Percentiles rank a stretch among this genome's conserved stretches.
Conservation (phyloP, 2,113 vertebrate species). For the Saguinus midas region DNA sequence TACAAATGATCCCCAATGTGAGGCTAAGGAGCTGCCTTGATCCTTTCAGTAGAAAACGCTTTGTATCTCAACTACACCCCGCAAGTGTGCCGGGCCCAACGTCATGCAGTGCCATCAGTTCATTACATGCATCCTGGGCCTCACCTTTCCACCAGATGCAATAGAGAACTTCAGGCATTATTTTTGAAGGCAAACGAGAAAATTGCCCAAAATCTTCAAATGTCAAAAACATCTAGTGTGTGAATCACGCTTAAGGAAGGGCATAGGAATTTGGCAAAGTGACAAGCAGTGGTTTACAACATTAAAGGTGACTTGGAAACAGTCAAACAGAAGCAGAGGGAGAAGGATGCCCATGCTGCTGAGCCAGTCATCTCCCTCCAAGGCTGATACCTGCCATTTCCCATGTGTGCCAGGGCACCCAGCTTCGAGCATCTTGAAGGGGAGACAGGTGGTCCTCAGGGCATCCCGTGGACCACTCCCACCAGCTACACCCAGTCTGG, state of each 20-base stretch:
- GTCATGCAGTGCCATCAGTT: not conserved
- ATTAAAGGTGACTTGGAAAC: conserved; percentile 57
- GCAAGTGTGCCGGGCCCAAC: not conserved
- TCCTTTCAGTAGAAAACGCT: not conserved
- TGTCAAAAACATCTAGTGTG: conserved; percentile 67
- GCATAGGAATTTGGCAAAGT: conserved; percentile 52
- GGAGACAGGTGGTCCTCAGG: not conserved
- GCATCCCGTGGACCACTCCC: rapidly evolving
- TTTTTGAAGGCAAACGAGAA: conserved; percentile 72
- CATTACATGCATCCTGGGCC: not conserved
- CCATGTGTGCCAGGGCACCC: not conserved
- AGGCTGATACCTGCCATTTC: not conserved
- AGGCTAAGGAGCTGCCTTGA: not conserved
- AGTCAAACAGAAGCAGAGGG: not conserved
- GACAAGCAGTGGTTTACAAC: conserved; percentile 63
- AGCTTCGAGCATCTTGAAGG: not conserved
- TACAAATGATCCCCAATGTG: not conserved
- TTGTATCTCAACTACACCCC: not conserved
- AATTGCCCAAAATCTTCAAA: conserved; percentile 76
- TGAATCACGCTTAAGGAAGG: conserved; percentile 54
- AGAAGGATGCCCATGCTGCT: not conserved
- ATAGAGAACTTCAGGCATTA: conserved; percentile 51
- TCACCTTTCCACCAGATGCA: conserved; percentile 48
- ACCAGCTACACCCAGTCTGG: not conserved
- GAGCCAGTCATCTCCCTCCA: not conserved